Conservation (phyloP, 2,888 invertebrate genomes). For the Trachelus iudaicus region DNA sequence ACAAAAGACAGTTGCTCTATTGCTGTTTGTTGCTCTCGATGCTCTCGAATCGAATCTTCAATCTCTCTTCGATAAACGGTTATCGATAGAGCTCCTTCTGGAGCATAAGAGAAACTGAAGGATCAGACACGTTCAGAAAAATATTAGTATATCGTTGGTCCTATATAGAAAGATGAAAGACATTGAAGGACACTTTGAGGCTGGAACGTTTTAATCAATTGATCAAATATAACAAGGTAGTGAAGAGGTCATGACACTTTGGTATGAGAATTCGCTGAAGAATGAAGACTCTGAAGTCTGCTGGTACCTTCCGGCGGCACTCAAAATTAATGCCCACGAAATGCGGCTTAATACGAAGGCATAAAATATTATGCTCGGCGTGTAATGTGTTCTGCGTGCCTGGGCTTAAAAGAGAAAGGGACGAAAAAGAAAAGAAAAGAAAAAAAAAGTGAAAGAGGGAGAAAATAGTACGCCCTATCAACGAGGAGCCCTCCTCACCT, state of each 20-base stretch:
- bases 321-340: slow-evolving; percentile 35
- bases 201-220: neutral
- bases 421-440: neutral
- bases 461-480: neutral
- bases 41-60: neutral
- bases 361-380: slow-evolving; percentile 32
- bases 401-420: neutral
- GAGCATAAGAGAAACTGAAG: neutral
- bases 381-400: slow-evolving; percentile 32
- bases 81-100: neutral
- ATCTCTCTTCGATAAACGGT: slow-evolving; percentile 18
- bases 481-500: neutral
- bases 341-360: slow-evolving; percentile 34
- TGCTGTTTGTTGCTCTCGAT: neutral
- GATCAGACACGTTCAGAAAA: neutral
- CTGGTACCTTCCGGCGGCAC: slow-evolving; percentile 26
- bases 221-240: neutral
- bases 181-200: neutral
- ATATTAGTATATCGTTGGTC: neutral
- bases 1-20: slow-evolving; percentile 10
- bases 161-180: neutral
- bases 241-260: neutral
- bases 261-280: neutral
- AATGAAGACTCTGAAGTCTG: slow-evolving; percentile 14
- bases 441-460: neutral